Conservation (phyloP, 2,888 invertebrate species). For the Andrena minutula region DNA sequence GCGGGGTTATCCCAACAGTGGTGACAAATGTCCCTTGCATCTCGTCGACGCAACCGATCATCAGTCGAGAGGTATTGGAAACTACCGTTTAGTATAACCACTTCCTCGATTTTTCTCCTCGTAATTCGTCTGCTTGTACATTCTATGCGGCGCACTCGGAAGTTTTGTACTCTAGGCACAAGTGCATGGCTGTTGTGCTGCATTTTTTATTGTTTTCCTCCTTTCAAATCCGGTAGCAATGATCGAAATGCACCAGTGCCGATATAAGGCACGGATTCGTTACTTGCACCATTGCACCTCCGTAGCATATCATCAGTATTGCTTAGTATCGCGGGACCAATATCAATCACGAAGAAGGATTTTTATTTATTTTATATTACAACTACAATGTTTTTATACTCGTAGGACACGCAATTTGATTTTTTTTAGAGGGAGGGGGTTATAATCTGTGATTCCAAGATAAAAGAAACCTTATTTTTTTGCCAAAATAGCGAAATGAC, state of each 20-base stretch:
- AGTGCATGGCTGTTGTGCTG: slow-evolving; percentile 80
- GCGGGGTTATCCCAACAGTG: slow-evolving; percentile 80
- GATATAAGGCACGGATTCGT: slow-evolving; percentile 50
- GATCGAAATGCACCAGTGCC: slow-evolving; percentile 59
- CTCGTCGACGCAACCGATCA: slow-evolving; percentile 83
- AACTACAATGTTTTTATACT: slow-evolving; percentile 1
- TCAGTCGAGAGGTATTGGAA: slow-evolving; percentile 89
- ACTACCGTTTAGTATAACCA: slow-evolving; percentile 87
- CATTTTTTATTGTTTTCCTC: slow-evolving; percentile 37
- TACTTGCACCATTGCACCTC: slow-evolving; percentile 56
- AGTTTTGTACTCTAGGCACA: slow-evolving; percentile 58
- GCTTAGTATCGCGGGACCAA: slow-evolving; percentile 53
- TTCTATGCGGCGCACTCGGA: slow-evolving; percentile 54
- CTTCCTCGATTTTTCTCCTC: slow-evolving; percentile 57
- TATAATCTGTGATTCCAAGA: slow-evolving; percentile 25
- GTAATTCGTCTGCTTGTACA: slow-evolving; percentile 61
- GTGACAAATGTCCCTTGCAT: slow-evolving; percentile 81
- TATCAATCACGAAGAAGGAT: neutral
- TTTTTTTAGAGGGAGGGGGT: neutral
- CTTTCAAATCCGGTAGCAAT: slow-evolving; percentile 45
- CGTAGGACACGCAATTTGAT: neutral
- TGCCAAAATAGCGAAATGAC: slow-evolving; percentile 21
- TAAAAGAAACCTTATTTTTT: neutral
- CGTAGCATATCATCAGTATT: slow-evolving; percentile 46
- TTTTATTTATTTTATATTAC: slow-evolving; percentile 8